Conservation (phyloP, 2,888 invertebrate species). For the Drosophila recens region DNA sequence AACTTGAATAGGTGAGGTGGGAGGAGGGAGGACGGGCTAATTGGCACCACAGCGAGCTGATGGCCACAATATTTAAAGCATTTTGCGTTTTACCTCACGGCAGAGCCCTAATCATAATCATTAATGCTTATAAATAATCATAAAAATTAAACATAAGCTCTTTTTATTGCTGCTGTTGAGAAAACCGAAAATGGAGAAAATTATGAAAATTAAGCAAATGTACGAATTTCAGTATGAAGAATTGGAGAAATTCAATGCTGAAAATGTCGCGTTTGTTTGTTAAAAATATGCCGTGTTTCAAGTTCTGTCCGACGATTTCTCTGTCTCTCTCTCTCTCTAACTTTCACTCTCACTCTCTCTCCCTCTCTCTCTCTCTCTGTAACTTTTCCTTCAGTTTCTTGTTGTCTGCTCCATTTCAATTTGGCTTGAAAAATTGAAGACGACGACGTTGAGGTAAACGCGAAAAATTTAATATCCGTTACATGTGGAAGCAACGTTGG, state of each 20-base stretch:
- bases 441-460: conserved; percentile 66
- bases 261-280: conserved; percentile 55
- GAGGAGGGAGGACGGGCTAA: conserved; percentile 46
- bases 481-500: conserved; percentile 54
- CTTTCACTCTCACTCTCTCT: not conserved
- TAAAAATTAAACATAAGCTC: conserved; percentile 62
- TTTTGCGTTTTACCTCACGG: conserved; percentile 15
- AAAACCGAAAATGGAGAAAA: conserved; percentile 10
- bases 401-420: conserved; percentile 58
- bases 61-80: conserved; percentile 37
- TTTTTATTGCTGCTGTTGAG: not conserved
- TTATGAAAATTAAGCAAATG: conserved; percentile 19
- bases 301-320: conserved; percentile 17
- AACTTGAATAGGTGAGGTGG: conserved; percentile 32
- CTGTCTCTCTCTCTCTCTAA: not conserved
- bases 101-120: conserved; percentile 32
- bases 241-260: conserved; percentile 54
- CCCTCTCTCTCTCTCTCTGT: conserved; percentile 1
- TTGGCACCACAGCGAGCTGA: conserved; percentile 41
- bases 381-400: conserved; percentile 1
- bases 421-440: conserved; percentile 59
- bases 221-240: conserved; percentile 15
- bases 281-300: conserved; percentile 35
- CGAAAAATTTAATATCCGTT: conserved; percentile 79
- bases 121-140: conserved; percentile 68